A percentile compares a stretch with the other conserved stretches of the same genome.
Evolutionary conservation across 2,888 invertebrate genomes (phyloP).

Genomic region (Drosophila anomalata): DNA sequence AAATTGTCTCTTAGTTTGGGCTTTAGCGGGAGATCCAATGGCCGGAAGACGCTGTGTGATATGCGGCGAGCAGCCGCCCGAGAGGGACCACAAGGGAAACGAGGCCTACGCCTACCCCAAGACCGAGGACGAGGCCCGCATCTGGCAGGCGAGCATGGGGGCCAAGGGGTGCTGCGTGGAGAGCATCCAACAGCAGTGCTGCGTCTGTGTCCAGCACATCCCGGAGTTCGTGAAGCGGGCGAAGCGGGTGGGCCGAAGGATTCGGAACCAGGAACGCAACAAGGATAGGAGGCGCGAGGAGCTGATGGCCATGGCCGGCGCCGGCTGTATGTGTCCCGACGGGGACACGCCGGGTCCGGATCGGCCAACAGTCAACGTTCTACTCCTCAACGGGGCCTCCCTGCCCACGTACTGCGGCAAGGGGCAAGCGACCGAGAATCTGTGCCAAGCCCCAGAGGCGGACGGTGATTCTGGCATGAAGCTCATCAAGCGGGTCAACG

Average conservation of each 20-base stretch:
- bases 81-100: slow-evolving; percentile 23
- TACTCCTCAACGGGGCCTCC: slow-evolving; percentile 55
- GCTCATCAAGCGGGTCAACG: slow-evolving; percentile 9
- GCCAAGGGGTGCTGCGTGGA: slow-evolving; percentile 47
- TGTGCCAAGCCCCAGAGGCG: not conserved
- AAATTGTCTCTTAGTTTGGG: slow-evolving; percentile 1
- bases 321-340: slow-evolving; percentile 28
- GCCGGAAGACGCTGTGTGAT: slow-evolving; percentile 59
- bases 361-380: slow-evolving; percentile 49
- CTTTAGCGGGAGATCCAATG: not conserved
- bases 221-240: slow-evolving; percentile 62
- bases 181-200: slow-evolving; percentile 49
- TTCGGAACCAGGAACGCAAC: not conserved
- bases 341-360: not conserved
- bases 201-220: slow-evolving; percentile 65
- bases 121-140: slow-evolving; percentile 56
- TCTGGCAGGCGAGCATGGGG: slow-evolving; percentile 65
- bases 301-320: not conserved
- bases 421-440: not conserved
- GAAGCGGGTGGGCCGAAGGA: slow-evolving; percentile 30
- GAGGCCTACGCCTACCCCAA: slow-evolving; percentile 54
- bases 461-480: not conserved
- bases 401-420: slow-evolving; percentile 38
- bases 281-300: not conserved
- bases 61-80: slow-evolving; percentile 50